Evolutionary conservation across 2,113 vertebrate species (phyloP).

Genomic region (Dipodomys spectabilis): DNA sequence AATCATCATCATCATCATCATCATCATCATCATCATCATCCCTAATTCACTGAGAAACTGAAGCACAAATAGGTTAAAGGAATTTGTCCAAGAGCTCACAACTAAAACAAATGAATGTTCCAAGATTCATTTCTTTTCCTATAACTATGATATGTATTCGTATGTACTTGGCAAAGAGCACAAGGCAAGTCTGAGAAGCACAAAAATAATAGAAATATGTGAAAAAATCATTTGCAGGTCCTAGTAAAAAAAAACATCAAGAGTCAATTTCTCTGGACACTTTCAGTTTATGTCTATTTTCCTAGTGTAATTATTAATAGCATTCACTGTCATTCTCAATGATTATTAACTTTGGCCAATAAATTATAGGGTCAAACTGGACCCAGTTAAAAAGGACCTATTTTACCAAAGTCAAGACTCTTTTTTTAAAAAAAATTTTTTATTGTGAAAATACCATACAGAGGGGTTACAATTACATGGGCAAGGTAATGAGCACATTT

Average conservation of each 20-base stretch:
- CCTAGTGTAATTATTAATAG: not conserved
- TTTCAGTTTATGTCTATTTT: not conserved
- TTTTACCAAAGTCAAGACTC: not conserved
- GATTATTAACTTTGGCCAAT: not conserved
- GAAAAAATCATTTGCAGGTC: not conserved
- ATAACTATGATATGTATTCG: not conserved
- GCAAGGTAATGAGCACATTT: no score
- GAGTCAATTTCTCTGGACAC: not conserved
- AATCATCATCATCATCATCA: not conserved
- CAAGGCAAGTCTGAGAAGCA: not conserved
- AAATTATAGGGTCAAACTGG: not conserved
- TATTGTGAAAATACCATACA: no score
- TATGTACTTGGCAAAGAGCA: not conserved
- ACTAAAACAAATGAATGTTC: not conserved
- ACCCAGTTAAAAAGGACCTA: not conserved
- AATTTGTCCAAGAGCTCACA: not conserved
- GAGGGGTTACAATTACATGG: no score
- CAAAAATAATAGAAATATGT: not conserved
- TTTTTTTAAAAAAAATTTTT: no score
- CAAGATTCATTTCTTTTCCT: conserved; percentile 3
- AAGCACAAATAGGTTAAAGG: not conserved
- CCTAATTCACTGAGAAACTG: conserved; percentile 10
- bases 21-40: not conserved
- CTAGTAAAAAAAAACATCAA: not conserved
- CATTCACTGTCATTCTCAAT: not conserved